Evolutionary conservation across 2,888 invertebrate species (phyloP), one percentile per base, ranked within the genome.

Genomic region (Silvanus unidentatus): DNA sequence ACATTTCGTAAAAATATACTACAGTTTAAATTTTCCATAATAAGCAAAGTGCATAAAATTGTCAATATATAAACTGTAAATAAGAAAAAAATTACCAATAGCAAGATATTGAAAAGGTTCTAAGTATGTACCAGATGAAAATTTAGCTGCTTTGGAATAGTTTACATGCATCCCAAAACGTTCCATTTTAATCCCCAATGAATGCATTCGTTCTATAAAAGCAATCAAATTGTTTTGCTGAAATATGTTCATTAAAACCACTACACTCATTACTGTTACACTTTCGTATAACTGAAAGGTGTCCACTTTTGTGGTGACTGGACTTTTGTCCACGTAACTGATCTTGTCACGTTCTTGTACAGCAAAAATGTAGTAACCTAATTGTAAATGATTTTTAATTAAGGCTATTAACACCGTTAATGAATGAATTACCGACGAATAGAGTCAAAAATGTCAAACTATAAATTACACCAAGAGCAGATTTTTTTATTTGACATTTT

Each of bases 1-100:
- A 37, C 16, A n/a, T 37, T 37, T 13, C 37, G 37, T 6, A 37
- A 3, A 16, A 37, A 37, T 12, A 37, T 37, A 15, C 16, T 37
- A n/a, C 37, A 37, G n/a, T 37, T 37, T 16, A 37, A 12, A 6
- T 15, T 13, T 16, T 37, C 37, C 37, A 37, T 35, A 12, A 12
- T 9, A 12, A 35, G 8, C 10, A 35, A 35, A 35, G 11, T 35
- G 10, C 32, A 11, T 8, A 3, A 12, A 32, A 5, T 5, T 22
- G 22, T 3, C 22, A 22, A 22, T 22, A 22, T 22, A 4, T n/a
- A n/a, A 32, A 12, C 4, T 11, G 32, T 32, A 32, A 32, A 12
- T 11, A 8, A 12, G 32, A 32, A 32, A 32, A 22, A n/a, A n/a
- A n/a, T n/a, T n/a, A n/a, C n/a, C n/a, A n/a, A n/a, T n/a, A n/a